Percentiles rank a stretch among this genome's conserved stretches.
Evolutionary conservation across 2,113 vertebrate species (phyloP).

Genomic region (Haemorhous mexicanus): DNA sequence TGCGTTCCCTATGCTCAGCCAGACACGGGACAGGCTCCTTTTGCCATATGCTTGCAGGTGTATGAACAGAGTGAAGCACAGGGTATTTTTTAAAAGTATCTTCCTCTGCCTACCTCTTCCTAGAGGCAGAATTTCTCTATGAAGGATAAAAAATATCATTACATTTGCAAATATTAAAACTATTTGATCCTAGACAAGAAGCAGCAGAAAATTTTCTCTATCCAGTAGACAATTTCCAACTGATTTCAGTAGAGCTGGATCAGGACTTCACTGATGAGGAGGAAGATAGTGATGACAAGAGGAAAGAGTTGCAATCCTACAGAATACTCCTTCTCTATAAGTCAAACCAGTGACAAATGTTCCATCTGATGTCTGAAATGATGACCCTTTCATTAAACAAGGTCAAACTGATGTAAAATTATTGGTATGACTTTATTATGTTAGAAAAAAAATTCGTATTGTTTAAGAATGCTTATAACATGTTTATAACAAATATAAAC

Average conservation of each 20-base stretch:
- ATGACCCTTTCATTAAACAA: background rate
- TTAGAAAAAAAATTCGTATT: background rate
- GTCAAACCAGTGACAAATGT: background rate
- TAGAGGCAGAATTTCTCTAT: background rate
- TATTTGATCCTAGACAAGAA: background rate
- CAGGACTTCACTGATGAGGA: background rate
- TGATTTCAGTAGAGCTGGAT: background rate
- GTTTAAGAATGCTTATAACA: no score
- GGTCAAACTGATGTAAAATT: background rate
- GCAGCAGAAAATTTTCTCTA: background rate
- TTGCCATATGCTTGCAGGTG: no score
- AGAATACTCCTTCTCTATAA: background rate
- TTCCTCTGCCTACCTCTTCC: background rate
- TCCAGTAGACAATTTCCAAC: background rate
- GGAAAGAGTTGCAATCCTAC: background rate
- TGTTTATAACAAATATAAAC: background rate
- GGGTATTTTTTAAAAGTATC: background rate
- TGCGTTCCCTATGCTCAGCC: background rate
- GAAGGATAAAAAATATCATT: background rate
- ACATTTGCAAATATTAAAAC: background rate
- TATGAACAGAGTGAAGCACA: background rate
- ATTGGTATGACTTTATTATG: background rate
- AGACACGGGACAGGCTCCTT: background rate
- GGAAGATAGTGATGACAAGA: background rate
- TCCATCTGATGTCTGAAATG: conserved; percentile 1